phyloP scores from a whole-genome alignment of 2,113 vertebrate genomes.

The Stictonetta naevosa region DNA sequence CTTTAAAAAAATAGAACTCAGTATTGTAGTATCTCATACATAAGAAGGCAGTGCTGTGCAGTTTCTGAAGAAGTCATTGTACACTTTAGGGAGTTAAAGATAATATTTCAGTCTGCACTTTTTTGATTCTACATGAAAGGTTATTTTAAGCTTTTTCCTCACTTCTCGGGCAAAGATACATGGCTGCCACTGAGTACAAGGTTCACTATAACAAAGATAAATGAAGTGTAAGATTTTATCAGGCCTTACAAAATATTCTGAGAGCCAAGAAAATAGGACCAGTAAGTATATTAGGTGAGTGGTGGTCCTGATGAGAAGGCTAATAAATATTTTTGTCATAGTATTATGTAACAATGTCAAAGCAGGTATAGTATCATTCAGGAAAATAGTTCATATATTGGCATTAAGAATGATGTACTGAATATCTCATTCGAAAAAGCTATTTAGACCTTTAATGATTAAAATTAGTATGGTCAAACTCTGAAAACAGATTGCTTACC shows the following conservation, averaged over 20 bases:
- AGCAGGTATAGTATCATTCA: neutral
- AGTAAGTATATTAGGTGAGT: neutral
- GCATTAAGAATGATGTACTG: neutral
- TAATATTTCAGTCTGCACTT: neutral
- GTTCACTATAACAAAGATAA: neutral
- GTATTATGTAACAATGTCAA: neutral
- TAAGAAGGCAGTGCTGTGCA: neutral
- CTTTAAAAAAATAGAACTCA: neutral
- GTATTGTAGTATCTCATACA: neutral
- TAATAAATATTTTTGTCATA: neutral
- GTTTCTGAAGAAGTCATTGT: neutral
- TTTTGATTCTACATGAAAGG: neutral
- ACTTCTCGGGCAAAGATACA: neutral
- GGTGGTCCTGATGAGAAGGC: neutral
- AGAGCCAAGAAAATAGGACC: neutral
- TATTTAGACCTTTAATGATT: neutral
- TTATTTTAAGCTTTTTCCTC: neutral
- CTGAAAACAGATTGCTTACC: conserved; percentile 35
- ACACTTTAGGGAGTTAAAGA: neutral
- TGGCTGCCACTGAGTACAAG: neutral
- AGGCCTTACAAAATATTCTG: neutral
- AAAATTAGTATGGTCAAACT: neutral
- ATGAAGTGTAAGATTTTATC: neutral
- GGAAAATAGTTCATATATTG: neutral
- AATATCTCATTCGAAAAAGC: neutral